Evolutionary conservation across 2,113 vertebrate genomes (phyloP).

Genomic region (Melanerpes aurifrons): DNA sequence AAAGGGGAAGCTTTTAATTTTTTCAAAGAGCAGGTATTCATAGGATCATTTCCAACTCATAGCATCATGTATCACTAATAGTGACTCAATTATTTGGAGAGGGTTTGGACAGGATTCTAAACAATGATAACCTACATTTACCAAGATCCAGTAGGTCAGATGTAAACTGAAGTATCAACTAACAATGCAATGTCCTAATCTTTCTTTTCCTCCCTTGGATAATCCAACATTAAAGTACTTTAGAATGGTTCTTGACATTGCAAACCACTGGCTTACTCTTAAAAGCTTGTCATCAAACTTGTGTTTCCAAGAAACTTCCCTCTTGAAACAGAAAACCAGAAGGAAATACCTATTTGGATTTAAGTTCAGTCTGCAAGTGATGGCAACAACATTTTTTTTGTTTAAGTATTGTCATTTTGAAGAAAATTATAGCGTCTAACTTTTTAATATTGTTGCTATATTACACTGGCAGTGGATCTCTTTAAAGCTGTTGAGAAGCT

Average conservation of each 20-base stretch:
- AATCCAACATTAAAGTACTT: background rate
- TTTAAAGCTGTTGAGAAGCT: background rate
- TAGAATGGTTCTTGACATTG: background rate
- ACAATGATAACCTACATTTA: background rate
- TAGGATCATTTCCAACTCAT: background rate
- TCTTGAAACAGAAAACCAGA: constrained; percentile 21
- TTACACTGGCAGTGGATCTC: background rate
- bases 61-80: background rate
- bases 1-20: background rate
- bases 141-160: background rate
- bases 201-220: background rate
- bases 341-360: background rate
- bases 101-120: background rate
- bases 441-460: background rate
- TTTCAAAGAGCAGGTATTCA: background rate
- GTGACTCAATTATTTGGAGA: background rate
- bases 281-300: background rate
- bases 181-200: background rate
- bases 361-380: background rate
- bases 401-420: background rate
- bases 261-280: constrained; percentile 22
- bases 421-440: background rate
- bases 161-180: constrained; percentile 2
- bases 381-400: background rate
- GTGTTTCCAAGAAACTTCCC: constrained; percentile 9